Percentiles rank a stretch among this genome's conserved stretches.
These are phyloP conservation scores for Drosophila flavopinicola DNA, from an alignment of 2,888 invertebrate genomes.

Conservation along the genomic window DNA sequence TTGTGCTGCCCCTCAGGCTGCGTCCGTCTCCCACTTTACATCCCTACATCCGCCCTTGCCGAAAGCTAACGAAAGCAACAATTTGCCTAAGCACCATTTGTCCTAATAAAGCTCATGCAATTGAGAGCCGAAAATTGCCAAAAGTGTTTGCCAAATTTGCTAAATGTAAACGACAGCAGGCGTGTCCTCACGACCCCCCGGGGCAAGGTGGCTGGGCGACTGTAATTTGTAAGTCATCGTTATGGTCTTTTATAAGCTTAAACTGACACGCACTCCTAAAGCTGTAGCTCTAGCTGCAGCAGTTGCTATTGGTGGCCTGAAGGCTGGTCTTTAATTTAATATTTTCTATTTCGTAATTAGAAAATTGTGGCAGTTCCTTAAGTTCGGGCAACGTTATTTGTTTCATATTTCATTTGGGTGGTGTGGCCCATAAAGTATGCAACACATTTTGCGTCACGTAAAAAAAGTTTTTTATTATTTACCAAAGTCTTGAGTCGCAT, in stretches of 20 bases:
- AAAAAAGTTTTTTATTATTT: conserved; percentile 58
- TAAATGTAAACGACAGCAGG: conserved; percentile 21
- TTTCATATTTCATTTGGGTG: conserved; percentile 5
- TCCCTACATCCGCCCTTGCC: conserved; percentile 1
- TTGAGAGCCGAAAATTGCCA: conserved; percentile 57
- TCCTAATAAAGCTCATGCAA: conserved; percentile 63
- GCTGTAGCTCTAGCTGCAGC: too few species aligned
- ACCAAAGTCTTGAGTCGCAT: conserved; percentile 50
- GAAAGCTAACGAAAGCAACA: conserved; percentile 52
- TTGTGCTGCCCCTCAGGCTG: conserved; percentile 16
- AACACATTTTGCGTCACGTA: conserved; percentile 30
- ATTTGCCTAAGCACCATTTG: conserved; percentile 61
- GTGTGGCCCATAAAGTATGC: conserved; percentile 26
- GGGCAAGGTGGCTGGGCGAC: conserved; percentile 11
- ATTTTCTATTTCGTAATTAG: conserved; percentile 50
- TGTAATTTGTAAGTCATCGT: conserved; percentile 46
- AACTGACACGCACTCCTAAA: conserved; percentile 9
- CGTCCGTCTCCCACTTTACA: not conserved
- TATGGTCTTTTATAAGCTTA: conserved; percentile 55
- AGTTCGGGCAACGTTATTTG: conserved; percentile 5
- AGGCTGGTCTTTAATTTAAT: conserved; percentile 28
- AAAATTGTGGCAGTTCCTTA: conserved; percentile 23
- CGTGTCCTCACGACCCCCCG: conserved; percentile 4
- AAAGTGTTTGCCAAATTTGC: conserved; percentile 60
- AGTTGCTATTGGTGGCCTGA: not conserved